Conservation (phyloP, 2,113 vertebrate species). For the Eptesicus fuscus region DNA sequence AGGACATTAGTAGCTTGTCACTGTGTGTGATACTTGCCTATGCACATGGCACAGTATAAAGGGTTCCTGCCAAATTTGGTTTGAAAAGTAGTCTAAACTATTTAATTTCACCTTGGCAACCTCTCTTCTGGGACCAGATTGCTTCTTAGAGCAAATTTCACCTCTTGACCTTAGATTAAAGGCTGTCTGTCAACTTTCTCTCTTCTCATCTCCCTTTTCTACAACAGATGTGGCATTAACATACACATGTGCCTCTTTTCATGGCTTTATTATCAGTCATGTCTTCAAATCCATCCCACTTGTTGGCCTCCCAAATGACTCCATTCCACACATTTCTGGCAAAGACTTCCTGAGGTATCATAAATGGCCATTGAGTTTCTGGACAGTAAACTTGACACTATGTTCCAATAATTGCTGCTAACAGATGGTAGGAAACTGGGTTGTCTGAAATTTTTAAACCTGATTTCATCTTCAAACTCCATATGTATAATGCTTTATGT, state of each 20-base stretch:
- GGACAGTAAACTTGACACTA: background rate
- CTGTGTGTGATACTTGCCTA: background rate
- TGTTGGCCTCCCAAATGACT: background rate
- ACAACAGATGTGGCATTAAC: background rate
- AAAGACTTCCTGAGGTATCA: background rate
- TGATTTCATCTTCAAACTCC: background rate
- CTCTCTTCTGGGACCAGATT: background rate
- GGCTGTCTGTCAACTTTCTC: background rate
- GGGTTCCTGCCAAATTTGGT: background rate
- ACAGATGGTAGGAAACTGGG: background rate
- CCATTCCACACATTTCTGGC: background rate
- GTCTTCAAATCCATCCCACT: background rate
- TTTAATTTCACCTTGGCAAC: background rate
- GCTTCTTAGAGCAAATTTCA: constrained; percentile 7
- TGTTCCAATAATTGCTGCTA: background rate
- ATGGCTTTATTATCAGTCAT: background rate
- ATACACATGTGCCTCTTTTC: background rate
- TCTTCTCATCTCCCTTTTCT: background rate
- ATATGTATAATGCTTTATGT: background rate
- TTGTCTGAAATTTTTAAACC: background rate
- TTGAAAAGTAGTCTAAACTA: constrained; percentile 21
- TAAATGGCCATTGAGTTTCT: background rate
- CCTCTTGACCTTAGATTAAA: background rate
- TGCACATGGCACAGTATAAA: background rate
- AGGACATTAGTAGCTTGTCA: background rate